Evolutionary conservation across 2,797 vertebrate genomes (phyloP), one percentile per base, ranked within the genome.

Genomic region (Typhlichthys eigenmanni): DNA sequence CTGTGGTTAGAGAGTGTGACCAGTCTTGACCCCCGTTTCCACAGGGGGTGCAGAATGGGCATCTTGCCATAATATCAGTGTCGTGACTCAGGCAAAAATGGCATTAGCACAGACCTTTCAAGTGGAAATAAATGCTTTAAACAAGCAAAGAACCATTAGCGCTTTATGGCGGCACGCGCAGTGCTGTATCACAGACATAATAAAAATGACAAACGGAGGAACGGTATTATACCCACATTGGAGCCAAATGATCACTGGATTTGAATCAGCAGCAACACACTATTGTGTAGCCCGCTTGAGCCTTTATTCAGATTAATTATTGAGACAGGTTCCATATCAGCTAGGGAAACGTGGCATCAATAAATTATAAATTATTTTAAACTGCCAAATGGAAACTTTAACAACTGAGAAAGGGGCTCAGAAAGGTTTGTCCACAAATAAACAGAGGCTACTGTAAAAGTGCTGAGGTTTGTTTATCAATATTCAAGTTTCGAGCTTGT

Each of bases 341-440:
- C 80, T 71, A 74, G 85, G 86, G 83, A 89, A 91, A 91, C 84
- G 83, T 81, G 69, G 46, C 88, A 92, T 93, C 79, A 92, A 92
- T 92, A 91, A 91, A 83, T 82, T 47, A 91, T 90, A 68, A 64
- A 80, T 85, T 82, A 79, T 79, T 87, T 90, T 78, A 79, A 85
- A 72, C 59, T 55, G 50, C 60, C 73, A 57, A 55, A 85, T 81
- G 64, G 79, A 85, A 84, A 85, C 72, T 68, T 64, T 72, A 86
- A 72, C 82, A 83, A 74, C 63, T 56, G 55, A 73, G 72, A 1
- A 10, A 79, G 69, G n/a, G 59, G 56, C 75, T 66, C 55, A 76
- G 45, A 81, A 51, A 69, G 64, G 63, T 62, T 63, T 54, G 13
- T 45, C 71, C 38, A 16, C 7, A 19, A n/a, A 24, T 24, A n/a